Evolutionary conservation across 1,140 invertebrate genomes (phyloP), one percentile per base, ranked within the genome.

Genomic region (Drosophila pachea): DNA sequence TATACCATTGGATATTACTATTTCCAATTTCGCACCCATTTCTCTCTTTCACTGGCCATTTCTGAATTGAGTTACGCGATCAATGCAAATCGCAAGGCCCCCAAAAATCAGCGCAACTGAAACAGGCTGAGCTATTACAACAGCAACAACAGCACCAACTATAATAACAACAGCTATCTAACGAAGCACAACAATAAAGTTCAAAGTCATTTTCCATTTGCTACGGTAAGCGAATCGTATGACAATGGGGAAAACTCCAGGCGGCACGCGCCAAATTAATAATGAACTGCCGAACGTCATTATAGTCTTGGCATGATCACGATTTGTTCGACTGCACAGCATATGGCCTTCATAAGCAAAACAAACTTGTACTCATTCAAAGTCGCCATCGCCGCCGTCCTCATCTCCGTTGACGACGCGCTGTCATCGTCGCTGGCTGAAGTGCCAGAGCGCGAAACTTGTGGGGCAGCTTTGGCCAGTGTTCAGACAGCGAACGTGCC

Each of bases 161-260:
- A 72, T 22, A 22, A 22, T 22, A 22, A 22, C 22, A 22, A 22
- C 22, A 22, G 22, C 22, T 22, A 22, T 22, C 22, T 22, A 22
- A 22, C 22, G 22, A 22, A 22, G 22, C 22, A 1, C 22, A 76
- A 86, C 81, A 84, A 83, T 86, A 86, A 81, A 84, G 81, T 84
- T 84, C 81, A 84, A 84, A 84, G 81, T 84, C 81, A 86, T 84
- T 84, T 84, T 67, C 60, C 81, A 86, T 84, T 84, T 84, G 63
- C 56, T 69, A 59, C 45, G 65, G 45, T 68, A 35, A 61, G 38
- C 54, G 40, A 40, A n/a, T 11, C 33, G 4, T 7, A 32, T n/a
- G 50, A 63, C 63, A 53, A 68, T 60, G 63, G 75, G 76, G 66
- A 58, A 69, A 62, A 50, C 59, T 35, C 55, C 61, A 71, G 59